Evolutionary conservation across 2,888 invertebrate species (phyloP), one percentile per base, ranked within the genome.

Genomic region (Noctua fimbriata): DNA sequence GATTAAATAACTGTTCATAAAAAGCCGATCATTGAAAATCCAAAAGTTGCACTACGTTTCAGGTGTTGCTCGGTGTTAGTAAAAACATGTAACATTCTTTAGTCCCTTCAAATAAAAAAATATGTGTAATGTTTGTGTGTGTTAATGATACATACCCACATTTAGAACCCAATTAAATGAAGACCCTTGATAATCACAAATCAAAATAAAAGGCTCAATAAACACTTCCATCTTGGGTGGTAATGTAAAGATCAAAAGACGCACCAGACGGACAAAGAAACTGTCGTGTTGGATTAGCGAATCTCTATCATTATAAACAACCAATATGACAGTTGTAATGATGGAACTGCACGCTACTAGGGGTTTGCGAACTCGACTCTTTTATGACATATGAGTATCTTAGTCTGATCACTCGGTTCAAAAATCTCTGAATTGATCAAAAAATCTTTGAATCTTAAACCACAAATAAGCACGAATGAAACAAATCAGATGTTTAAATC

Each of bases 231-330:
- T 82, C 90, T 85, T 93, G 92, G 93, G 93, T 92, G 93, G 92
- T 78, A 78, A 73, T 72, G 55, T 79, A 41, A 70, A 91, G 89
- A 92, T 92, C 90, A 91, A 92, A 91, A 90, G 84, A 84, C 85
- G 75, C 65, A 71, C 77, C 77, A 88, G 79, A 78, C 77, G n/a
- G 76, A 84, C 81, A 83, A 76, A 81, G 85, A 79, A 73, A 76
- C 82, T 82, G 85, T 79, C 85, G 74, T 70, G 85, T 81, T 81
- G 76, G 81, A 84, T 89, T 83, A 83, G 76, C 74, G 66, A 80
- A 78, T 87, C 87, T 84, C 88, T 88, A 89, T 87, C 87, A 83
- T 87, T 87, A 86, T 93, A 91, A 91, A 93, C 90, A 89, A 91
- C 85, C 79, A 86, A 91, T 92, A 92, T 93, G 91, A 92, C 90